Conservation (phyloP, 1,140 invertebrate species). For the Tetramorium simillimum region DNA sequence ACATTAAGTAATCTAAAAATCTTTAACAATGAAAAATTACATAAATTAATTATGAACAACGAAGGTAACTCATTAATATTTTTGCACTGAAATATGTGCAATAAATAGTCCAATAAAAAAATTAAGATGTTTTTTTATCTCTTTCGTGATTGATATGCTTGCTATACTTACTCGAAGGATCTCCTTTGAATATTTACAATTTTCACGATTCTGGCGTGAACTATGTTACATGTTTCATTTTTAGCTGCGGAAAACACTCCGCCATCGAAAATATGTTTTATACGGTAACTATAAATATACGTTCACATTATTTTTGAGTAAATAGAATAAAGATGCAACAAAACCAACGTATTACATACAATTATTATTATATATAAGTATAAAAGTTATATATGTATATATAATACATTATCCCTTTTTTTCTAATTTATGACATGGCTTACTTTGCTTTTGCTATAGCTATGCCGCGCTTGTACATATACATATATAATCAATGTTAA, state of each 20-base stretch:
- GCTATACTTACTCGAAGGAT: conserved; percentile 24
- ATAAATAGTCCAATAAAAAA: neutral
- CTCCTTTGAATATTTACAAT: neutral
- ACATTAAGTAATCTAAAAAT: conserved; percentile 11
- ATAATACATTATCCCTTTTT: neutral
- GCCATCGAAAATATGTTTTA: conserved; percentile 21
- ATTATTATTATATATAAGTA: neutral
- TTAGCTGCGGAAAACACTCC: neutral
- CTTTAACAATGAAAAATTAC: neutral
- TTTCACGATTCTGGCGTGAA: neutral
- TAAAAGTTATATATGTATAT: neutral
- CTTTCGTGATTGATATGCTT: no score
- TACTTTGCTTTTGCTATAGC: neutral
- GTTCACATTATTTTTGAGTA: neutral
- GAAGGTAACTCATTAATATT: neutral
- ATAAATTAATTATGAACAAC: neutral
- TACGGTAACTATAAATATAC: neutral
- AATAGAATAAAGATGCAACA: neutral
- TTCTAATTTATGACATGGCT: neutral
- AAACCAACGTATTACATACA: neutral
- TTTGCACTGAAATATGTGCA: neutral
- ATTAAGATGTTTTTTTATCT: neutral
- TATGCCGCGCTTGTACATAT: neutral
- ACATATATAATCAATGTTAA: neutral
- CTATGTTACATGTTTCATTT: neutral